Conservation (phyloP, 2,113 vertebrate genomes). For the Archilochus colubris region DNA sequence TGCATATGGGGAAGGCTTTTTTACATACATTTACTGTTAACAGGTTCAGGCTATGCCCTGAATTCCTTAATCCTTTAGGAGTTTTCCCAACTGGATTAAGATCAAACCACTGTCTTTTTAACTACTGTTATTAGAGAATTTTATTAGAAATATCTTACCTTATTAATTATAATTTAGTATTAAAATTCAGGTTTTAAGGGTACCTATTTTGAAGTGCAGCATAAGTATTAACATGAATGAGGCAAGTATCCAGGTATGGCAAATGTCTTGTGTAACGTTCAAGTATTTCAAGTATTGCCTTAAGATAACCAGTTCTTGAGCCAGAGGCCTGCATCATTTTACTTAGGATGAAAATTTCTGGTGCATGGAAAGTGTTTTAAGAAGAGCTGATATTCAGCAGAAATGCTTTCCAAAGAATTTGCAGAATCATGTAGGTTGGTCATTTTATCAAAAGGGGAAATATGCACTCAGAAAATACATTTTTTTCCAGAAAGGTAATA, state of each 20-base stretch:
- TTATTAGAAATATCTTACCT: conserved; percentile 34
- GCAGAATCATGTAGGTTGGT: not conserved
- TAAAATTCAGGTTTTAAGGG: not conserved
- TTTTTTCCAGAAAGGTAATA: not conserved
- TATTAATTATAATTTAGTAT: conserved; percentile 38
- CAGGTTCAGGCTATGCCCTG: not conserved
- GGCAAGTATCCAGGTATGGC: not conserved
- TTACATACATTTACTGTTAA: not conserved
- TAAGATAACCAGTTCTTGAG: not conserved
- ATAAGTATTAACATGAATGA: not conserved
- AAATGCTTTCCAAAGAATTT: not conserved
- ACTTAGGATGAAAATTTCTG: not conserved
- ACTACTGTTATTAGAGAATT: not conserved
- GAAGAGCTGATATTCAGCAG: not conserved
- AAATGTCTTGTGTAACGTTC: not conserved
- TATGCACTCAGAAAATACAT: not conserved
- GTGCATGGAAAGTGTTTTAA: not conserved
- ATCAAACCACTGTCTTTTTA: conserved; percentile 34
- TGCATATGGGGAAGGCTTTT: not conserved
- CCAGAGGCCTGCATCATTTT: not conserved
- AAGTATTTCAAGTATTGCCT: not conserved
- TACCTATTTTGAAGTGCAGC: not conserved
- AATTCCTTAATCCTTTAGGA: not conserved
- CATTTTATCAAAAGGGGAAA: not conserved
- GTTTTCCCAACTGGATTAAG: conserved; percentile 20